Evolutionary conservation across 64 coral and sea anemone species (phyloP).

Genomic region (Acropora tenuis): DNA sequence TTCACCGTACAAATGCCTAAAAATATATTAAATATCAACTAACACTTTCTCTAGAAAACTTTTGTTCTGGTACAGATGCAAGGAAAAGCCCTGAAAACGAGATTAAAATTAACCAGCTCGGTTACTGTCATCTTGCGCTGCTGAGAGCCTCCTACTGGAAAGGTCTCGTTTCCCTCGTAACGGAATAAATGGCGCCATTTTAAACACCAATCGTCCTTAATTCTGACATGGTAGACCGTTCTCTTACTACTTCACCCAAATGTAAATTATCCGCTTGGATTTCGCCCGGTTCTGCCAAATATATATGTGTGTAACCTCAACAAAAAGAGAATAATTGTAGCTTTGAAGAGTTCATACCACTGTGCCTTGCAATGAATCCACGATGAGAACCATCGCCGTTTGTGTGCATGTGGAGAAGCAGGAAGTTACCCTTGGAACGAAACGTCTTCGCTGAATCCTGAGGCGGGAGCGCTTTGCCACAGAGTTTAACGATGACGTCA

Average conservation of each 20-base stretch:
- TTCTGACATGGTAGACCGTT: background rate
- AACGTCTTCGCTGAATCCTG: background rate
- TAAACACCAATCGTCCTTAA: background rate
- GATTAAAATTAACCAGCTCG: too few species aligned
- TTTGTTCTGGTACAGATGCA: too few species aligned
- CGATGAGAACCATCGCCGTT: background rate
- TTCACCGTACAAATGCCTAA: slow-evolving; percentile 28
- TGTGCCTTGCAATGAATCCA: slow-evolving; percentile 11
- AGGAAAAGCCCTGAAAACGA: too few species aligned
- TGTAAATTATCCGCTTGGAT: background rate
- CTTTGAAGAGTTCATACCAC: background rate
- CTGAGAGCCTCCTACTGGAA: too few species aligned
- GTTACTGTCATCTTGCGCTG: too few species aligned
- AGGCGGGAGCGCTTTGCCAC: background rate
- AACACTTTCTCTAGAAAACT: too few species aligned
- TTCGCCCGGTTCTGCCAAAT: too few species aligned
- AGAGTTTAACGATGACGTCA: background rate
- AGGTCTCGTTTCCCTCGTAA: too few species aligned
- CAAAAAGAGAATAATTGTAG: background rate
- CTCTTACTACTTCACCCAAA: background rate
- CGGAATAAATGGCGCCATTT: too few species aligned
- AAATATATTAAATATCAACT: background rate
- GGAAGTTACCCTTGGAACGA: slow-evolving; percentile 2
- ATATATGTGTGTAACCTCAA: too few species aligned
- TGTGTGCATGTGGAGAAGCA: slow-evolving; percentile 36